Percentiles rank a stretch among this genome's conserved stretches.
Conservation (phyloP, 1,140 invertebrate species). For the Zaprionus gabonicus region DNA sequence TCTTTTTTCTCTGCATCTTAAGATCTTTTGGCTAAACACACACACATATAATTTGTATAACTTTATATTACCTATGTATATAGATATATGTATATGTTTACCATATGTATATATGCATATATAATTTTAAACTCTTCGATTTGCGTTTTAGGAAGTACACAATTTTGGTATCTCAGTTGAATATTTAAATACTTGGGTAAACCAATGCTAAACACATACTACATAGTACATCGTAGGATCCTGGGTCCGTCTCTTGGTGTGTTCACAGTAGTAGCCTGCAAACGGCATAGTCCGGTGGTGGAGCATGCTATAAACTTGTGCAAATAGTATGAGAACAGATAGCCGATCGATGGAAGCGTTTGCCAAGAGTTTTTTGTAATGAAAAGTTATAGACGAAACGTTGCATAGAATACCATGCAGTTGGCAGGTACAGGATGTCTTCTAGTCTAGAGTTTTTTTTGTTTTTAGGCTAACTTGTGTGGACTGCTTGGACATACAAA, state of each 20-base stretch:
- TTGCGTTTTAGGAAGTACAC: conserved; percentile 36
- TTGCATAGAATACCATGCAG: conserved; percentile 3
- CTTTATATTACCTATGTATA: conserved; percentile 9
- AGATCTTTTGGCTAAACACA: conserved; percentile 3
- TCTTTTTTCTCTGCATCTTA: neutral
- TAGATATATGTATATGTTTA: conserved; percentile 23
- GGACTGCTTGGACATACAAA: conserved; percentile 16
- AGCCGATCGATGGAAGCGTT: conserved; percentile 1
- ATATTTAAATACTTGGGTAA: conserved; percentile 12
- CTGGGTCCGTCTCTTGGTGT: neutral
- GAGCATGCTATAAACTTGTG: neutral
- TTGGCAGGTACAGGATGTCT: conserved; percentile 5
- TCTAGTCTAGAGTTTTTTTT: conserved; percentile 13
- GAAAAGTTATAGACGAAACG: neutral
- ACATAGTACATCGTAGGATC: conserved; percentile 4
- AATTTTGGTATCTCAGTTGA: conserved; percentile 19
- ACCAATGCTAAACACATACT: conserved; percentile 17
- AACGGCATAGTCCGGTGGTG: neutral
- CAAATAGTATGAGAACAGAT: neutral
- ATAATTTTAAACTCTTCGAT: conserved; percentile 37
- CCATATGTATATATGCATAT: conserved; percentile 16
- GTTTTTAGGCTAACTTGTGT: conserved; percentile 34
- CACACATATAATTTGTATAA: conserved; percentile 18
- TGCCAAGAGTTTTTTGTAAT: neutral
- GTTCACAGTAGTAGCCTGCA: neutral